These are phyloP conservation scores for Chiroxiphia lanceolata DNA, from an alignment of 2,797 vertebrate species.

Conservation along the genomic window DNA sequence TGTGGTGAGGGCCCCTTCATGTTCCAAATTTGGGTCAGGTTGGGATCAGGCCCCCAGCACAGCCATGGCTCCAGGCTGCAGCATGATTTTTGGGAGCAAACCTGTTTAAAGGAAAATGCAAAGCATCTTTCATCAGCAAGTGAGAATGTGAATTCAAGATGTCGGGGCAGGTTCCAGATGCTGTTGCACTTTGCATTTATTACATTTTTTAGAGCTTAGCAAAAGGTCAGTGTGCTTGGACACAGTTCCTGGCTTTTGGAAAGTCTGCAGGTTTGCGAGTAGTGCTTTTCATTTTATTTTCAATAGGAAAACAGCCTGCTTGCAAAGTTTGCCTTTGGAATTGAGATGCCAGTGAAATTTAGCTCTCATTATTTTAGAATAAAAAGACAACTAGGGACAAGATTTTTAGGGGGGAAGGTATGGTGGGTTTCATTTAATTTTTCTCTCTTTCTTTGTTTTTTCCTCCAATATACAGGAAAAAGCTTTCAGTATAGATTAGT, in stretches of 20 bases:
- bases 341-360: neutral
- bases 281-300: neutral
- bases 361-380: neutral
- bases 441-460: neutral
- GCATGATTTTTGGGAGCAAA: neutral
- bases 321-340: neutral
- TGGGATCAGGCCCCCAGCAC: neutral
- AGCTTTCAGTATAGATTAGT: neutral
- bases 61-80: neutral
- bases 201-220: conserved; percentile 49
- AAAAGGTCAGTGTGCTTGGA: conserved; percentile 37
- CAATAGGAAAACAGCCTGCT: neutral
- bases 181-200: neutral
- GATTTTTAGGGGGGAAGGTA: neutral
- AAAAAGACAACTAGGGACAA: neutral
- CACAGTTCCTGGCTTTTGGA: neutral
- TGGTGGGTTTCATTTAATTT: neutral
- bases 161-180: conserved; percentile 25
- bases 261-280: neutral
- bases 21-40: fast-evolving
- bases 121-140: conserved; percentile 22
- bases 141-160: conserved; percentile 47
- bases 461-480: neutral
- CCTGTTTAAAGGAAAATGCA: neutral
- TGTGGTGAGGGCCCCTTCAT: neutral